Percentiles rank a stretch among this genome's conserved stretches.
These are phyloP conservation scores for Ancistrus triradiatus DNA, from an alignment of 2,113 vertebrate genomes.

Conservation along the genomic window DNA sequence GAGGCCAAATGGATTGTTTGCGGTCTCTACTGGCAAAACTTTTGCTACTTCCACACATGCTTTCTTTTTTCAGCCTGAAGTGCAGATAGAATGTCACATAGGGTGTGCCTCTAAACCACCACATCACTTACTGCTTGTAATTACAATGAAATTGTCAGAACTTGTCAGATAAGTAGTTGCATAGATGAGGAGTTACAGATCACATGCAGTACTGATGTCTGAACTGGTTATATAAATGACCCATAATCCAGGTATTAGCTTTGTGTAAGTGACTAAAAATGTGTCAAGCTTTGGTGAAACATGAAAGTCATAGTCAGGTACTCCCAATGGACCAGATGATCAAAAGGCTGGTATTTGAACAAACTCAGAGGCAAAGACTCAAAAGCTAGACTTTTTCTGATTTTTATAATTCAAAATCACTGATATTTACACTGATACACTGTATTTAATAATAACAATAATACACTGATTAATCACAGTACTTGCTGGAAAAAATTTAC, in stretches of 20 bases:
- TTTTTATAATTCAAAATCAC: too few species aligned
- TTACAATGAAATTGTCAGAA: conserved; percentile 24
- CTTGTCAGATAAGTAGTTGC: conserved; percentile 6
- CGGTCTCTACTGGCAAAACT: conserved; percentile 3
- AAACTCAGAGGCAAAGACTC: background rate
- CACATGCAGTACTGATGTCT: conserved; percentile 8
- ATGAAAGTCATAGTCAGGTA: background rate
- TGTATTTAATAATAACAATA: too few species aligned
- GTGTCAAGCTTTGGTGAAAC: background rate
- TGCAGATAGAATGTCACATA: too few species aligned
- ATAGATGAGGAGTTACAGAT: background rate
- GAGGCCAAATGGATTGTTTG: conserved; percentile 4
- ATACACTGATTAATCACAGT: too few species aligned
- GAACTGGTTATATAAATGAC: conserved; percentile 6
- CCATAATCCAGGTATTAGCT: conserved; percentile 6
- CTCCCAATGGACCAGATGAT: background rate
- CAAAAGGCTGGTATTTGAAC: background rate
- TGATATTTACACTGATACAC: too few species aligned
- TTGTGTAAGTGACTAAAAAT: background rate
- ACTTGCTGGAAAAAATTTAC: too few species aligned
- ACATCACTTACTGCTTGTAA: conserved; percentile 2
- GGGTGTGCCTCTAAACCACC: conserved; percentile 24
- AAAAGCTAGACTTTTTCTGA: background rate
- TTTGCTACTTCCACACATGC: too few species aligned
- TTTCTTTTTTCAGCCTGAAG: too few species aligned